Conservation (phyloP, 2,797 vertebrate genomes). For the Limnodromus scolopaceus region DNA sequence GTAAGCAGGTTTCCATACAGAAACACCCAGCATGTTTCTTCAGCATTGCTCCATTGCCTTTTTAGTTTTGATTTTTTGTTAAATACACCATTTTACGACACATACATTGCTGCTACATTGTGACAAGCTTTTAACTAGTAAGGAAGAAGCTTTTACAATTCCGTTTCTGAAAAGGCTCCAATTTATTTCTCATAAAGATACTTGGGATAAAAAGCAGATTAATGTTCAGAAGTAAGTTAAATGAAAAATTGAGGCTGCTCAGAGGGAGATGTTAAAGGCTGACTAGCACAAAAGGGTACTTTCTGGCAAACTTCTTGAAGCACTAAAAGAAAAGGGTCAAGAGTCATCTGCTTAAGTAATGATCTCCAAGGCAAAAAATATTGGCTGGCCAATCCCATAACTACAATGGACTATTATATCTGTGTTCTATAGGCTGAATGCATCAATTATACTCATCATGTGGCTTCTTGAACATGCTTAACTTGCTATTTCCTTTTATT, state of each 20-base stretch:
- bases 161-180: slow-evolving; percentile 49
- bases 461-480: slow-evolving; percentile 43
- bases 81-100: not conserved
- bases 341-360: slow-evolving; percentile 72
- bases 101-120: not conserved
- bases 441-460: slow-evolving; percentile 57
- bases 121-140: slow-evolving; percentile 54
- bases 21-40: not conserved
- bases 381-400: slow-evolving; percentile 10
- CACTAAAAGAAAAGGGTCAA: slow-evolving; percentile 70
- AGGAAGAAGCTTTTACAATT: slow-evolving; percentile 35
- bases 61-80: not conserved
- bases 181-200: slow-evolving; percentile 63
- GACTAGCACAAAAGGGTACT: slow-evolving; percentile 60
- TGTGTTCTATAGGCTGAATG: slow-evolving; percentile 58
- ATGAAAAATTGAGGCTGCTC: slow-evolving; percentile 53
- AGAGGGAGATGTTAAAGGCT: slow-evolving; percentile 51
- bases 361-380: slow-evolving; percentile 69
- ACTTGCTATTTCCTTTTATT: slow-evolving; percentile 54
- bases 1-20: not conserved
- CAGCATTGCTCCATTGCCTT: not conserved
- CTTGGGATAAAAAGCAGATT: slow-evolving; percentile 68
- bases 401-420: slow-evolving; percentile 64
- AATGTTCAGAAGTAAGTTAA: slow-evolving; percentile 65
- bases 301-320: slow-evolving; percentile 73